Base-by-base conservation (phyloP, 1,140 invertebrate genomes). In the Meloidogyne exigua region DNA sequence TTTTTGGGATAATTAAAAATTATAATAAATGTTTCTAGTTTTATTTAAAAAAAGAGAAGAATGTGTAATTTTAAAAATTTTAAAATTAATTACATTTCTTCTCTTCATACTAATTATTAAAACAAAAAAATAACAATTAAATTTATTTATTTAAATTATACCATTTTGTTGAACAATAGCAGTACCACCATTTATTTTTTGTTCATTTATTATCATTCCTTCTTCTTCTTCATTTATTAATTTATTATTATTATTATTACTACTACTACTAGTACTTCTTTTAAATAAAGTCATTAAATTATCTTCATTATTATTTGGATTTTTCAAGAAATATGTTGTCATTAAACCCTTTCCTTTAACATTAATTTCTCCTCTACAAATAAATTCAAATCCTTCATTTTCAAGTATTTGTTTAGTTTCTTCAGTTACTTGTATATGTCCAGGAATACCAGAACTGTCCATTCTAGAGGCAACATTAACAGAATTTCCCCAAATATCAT, bases 401-500 rank as follows among this genome's bases (percentile, higher is more conserved):
- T 79, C 82, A 13, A 87, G 80, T 13, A 86, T 76, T 75, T 87
- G 81, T 69, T 85, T 79, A 13, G 83, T 85, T 67, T 87, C 80
- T 72, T 87, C 84, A 9, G 85, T 86, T 23, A 96, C 91, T 68
- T 85, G 83, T 36, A 85, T 81, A 73, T 84, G 76, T n/a, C 76
- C 71, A 71, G 83, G 32, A 62, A 86, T 75, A 12, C 82, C 79
- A 23, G 76, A 78, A 49, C 73, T 78, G 44, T 84, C 84, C 81
- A 85, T 86, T 49, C 82, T 66, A 68, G 79, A 86, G 0, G 95
- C 94, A 71, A 98, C 95, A 88, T 98, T 98, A 1, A 87, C 85
- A 0, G 95, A 94, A 88, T 98, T 95, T 0, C 96, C 95, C 96
- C 96, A 98, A 71, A 98, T 97, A 88, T 98, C 96, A 81, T 96